Percentiles rank a stretch among this genome's conserved stretches.
Evolutionary conservation across 2,797 vertebrate species (phyloP).

Genomic region (Selene dorsalis): DNA sequence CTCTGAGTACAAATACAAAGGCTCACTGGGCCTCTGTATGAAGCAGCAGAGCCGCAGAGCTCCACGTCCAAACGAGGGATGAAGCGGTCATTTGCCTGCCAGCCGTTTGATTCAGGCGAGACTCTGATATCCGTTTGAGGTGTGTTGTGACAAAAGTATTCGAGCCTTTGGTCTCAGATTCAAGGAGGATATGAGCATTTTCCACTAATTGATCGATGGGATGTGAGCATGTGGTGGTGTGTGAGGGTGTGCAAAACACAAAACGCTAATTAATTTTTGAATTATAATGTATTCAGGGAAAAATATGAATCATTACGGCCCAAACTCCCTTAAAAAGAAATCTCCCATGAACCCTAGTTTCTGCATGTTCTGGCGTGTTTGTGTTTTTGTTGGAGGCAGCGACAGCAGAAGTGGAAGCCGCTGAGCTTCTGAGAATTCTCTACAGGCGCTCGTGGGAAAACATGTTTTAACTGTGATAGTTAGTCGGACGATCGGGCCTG

Average conservation of each 20-base stretch:
- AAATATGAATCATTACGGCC: constrained; percentile 10
- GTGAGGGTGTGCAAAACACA: constrained; percentile 1
- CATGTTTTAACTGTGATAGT: constrained; percentile 56
- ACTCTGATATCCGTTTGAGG: constrained; percentile 52
- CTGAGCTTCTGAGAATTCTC: constrained; percentile 60
- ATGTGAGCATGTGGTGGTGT: constrained; percentile 1
- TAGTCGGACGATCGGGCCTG: constrained; percentile 46
- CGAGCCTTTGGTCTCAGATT: constrained; percentile 37
- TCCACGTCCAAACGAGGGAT: constrained; percentile 35
- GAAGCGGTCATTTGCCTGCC: constrained; percentile 23
- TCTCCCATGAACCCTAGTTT: constrained; percentile 23
- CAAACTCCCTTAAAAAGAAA: not conserved
- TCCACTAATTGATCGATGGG: constrained; percentile 13
- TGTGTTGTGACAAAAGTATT: constrained; percentile 50
- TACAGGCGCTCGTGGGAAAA: constrained; percentile 51
- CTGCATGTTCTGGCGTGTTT: constrained; percentile 13
- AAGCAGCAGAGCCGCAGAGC: constrained; percentile 24
- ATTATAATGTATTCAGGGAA: constrained; percentile 26
- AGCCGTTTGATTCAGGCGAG: constrained; percentile 40
- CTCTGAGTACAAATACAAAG: constrained; percentile 32
- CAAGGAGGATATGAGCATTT: constrained; percentile 19
- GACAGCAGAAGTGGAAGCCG: constrained; percentile 26
- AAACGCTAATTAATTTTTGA: constrained; percentile 21
- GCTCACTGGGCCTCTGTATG: constrained; percentile 27
- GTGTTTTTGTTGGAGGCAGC: not conserved